These are phyloP conservation scores for Dyspetes luteomarginatus DNA, from an alignment of 2,888 invertebrate species.

Conservation along the genomic window DNA sequence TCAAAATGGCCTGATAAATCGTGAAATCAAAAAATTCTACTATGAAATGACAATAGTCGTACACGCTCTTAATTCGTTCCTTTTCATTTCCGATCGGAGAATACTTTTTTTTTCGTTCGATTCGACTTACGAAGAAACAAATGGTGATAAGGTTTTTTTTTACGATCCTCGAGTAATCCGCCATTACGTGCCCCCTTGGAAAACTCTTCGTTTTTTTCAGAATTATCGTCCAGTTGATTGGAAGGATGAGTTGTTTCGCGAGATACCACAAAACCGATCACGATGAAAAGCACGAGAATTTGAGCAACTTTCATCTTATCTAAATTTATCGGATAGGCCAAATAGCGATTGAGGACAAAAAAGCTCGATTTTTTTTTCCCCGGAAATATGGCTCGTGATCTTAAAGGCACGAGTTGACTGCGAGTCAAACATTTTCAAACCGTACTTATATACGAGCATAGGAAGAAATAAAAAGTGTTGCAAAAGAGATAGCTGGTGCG, in stretches of 20 bases:
- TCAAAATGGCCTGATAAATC: no score
- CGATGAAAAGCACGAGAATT: conserved; percentile 21
- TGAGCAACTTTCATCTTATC: conserved; percentile 41
- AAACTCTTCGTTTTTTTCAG: conserved; percentile 20
- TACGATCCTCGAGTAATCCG: conserved; percentile 54
- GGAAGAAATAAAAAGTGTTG: not conserved
- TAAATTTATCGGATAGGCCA: no score
- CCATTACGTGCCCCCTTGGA: conserved; percentile 10
- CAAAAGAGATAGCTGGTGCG: conserved; percentile 36
- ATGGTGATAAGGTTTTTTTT: conserved; percentile 65
- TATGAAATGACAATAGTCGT: no score
- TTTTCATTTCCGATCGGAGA: not conserved
- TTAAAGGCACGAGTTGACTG: no score
- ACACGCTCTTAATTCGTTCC: not conserved
- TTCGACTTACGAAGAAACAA: conserved; percentile 65
- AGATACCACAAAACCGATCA: conserved; percentile 29
- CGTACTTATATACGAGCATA: conserved; percentile 50
- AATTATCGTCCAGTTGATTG: conserved; percentile 22
- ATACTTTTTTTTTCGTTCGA: not conserved
- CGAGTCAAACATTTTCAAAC: conserved; percentile 11
- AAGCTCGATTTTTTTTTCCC: no score
- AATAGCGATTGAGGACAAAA: not conserved
- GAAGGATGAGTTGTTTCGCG: conserved; percentile 38
- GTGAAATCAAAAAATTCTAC: no score
- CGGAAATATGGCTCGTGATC: no score